These are phyloP conservation scores for Drosophila parabipectinata DNA, from an alignment of 1,140 invertebrate species.

Conservation along the genomic window DNA sequence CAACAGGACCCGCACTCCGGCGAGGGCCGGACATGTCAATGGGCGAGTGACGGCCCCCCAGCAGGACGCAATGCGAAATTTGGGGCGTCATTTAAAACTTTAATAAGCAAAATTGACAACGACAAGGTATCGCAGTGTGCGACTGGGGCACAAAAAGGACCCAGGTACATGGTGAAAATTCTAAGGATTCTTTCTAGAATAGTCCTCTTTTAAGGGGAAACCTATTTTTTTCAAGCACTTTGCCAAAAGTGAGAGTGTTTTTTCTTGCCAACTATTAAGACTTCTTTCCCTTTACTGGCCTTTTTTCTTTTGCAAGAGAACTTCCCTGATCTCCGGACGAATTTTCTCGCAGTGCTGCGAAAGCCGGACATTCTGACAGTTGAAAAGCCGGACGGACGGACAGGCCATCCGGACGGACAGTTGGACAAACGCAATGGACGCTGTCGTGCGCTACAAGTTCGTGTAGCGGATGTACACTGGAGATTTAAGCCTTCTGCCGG, in stretches of 20 bases:
- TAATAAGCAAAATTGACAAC: conserved; percentile 80
- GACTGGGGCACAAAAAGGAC: conserved; percentile 17
- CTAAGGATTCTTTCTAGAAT: neutral
- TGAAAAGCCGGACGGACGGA: conserved; percentile 2
- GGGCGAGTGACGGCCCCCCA: conserved; percentile 19
- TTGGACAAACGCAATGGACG: conserved; percentile 43
- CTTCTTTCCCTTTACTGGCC: neutral
- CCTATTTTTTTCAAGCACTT: neutral
- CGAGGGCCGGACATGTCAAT: conserved; percentile 56
- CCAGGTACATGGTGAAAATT: conserved; percentile 9
- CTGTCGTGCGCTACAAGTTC: conserved; percentile 78
- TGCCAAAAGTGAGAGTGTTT: neutral
- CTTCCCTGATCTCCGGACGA: neutral
- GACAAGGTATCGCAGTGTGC: conserved; percentile 37
- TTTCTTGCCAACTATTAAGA: neutral
- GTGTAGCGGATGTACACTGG: conserved; percentile 78
- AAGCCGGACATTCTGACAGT: conserved; percentile 32
- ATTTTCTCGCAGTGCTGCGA: conserved; percentile 15
- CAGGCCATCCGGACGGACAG: conserved; percentile 10
- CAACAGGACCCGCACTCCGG: neutral
- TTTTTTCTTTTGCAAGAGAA: neutral
- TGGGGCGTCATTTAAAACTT: conserved; percentile 80
- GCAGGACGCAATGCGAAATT: conserved; percentile 67
- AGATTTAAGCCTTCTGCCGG: conserved; percentile 72
- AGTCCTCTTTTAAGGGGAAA: neutral